Base-by-base conservation (phyloP, 2,888 invertebrate species). In the Isoperla grammatica region DNA sequence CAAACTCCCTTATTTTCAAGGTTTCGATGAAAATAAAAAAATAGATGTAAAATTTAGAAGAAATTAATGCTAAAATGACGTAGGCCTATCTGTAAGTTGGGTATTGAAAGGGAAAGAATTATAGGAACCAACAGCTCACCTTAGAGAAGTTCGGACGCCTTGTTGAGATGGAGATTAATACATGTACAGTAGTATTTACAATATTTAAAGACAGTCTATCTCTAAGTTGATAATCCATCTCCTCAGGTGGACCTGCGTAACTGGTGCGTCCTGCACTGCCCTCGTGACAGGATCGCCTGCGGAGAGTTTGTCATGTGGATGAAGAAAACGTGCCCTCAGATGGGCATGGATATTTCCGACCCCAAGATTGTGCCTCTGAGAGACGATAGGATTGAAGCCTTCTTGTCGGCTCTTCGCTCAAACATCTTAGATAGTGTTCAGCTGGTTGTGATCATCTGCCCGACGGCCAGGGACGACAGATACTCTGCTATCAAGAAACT, bases 401-500 rank as follows among this genome's bases (percentile, higher is more conserved):
- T 84, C 71, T 77, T 87, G 0, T 72, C 72, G 15, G 80, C 79
- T 0, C 72, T 89, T 11, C 79, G 81, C 63, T 75, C 75, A 13
- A 70, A 75, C n/a, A 78, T 85, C 20, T 75, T 75, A 0, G 66
- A 73, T 0, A 64, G 70, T 6, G 69, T 83, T 4, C 88, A 95
- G 75, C 76, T 94, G 42, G 85, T 91, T 0, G 90, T 95, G 0
- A 79, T 87, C 0, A 84, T 97, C 17, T 88, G 89, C 65, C 92
- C 94, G 0, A 85, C 86, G 0, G 76, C 82, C 17, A 77, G 95
- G 20, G 88, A 89, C 63, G 96, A 96, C 71, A 80, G 93, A 1
- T 97, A 97, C 69, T 78, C 86, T 0, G 88, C 91, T 0, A 85
- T 97, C 1, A 97, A 97, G 75, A 89, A 86, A 68, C 71, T 93